Base-by-base conservation (phyloP, 2,797 vertebrate species). In the Sebastes ruberrimus region DNA sequence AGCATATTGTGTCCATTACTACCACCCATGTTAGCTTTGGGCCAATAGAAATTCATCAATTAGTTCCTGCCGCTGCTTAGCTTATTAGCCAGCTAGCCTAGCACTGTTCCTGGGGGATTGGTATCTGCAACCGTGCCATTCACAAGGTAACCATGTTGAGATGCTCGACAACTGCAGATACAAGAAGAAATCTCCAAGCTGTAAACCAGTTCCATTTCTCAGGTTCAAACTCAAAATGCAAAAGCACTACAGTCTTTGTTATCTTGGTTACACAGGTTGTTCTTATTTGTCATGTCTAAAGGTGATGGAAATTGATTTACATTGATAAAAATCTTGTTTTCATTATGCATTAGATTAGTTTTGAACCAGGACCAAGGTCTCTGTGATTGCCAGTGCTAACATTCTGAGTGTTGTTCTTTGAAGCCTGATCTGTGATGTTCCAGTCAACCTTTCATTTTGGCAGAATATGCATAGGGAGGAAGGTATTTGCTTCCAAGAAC, bases 401-500 rank as follows among this genome's bases (percentile, higher is more conserved):
- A 46, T 38, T 68, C 11, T 46, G 22, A 38, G 16, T 64, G 20
- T 49, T 63, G 11, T 38, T 64, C 10, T 33, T 55, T 22, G 20
- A 25, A 70, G 35, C 30, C 23, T 20, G 53, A 59, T 59, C 70
- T 83, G 71, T 71, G 72, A 68, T 63, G 6, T 69, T 38, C 65
- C 3, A 76, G 61, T 61, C 49, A 67, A 59, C 32, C 3, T 64
- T 71, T 74, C 20, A 4, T 52, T 53, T 84, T 78, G 72, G 57
- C 69, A 59, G 68, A 42, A 27, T 13, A 14, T 69, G 23, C n/a
- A 60, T 35, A 70, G 10, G 4, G 32, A 68, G 71, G 73, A 76
- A 81, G 38, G 65, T 57, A 83, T 83, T 84, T 81, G 30, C 71
- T 83, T 49, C 67, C 75, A 71, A 80, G 78, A 85, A 79, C 60